Base-by-base conservation (phyloP, 2,888 invertebrate species). In the Oxytorus armatus region DNA sequence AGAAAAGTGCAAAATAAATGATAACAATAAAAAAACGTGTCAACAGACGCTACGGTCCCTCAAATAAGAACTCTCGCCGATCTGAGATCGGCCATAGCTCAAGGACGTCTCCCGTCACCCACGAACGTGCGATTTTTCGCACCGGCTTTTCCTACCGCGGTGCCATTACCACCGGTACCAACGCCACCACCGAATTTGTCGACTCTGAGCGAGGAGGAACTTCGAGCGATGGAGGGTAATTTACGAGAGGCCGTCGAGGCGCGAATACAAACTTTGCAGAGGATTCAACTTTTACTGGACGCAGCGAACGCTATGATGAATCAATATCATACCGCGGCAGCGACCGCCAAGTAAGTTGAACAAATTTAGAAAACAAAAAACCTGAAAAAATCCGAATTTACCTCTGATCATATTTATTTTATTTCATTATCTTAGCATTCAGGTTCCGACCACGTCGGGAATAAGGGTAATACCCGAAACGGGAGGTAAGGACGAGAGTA, bases 301-400 rank as follows among this genome's bases (percentile, higher is more conserved):
- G 98, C 98, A 49, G 98, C 98, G 1, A 96, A 97, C 79, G 93
- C 97, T 61, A 96, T 99, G 93, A 97, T 99, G 96, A 96, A 97
- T 88, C 98, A 99, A 91, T 99, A 99, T 92, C 95, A 96, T 78
- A 93, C 94, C 61, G 95, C 96, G 21, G 95, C 95, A 61, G 92
- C 95, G 59, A 86, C 93, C 90, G 90, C 90, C 79, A 86, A 90
- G 92, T 87, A 83, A 91, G 85, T 86, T 82, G 3, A 16, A 53
- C 53, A 42, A 74, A 53, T 70, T 77, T 14, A 2, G 14, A 16
- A 44, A 8, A 44, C 10, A 44, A 16, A 44, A 23, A 21, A 11
- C 10, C 16, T 2, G n/a, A 11, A 1, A 68, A n/a, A 8, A 49
- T 11, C 53, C 2, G 8, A 47, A 29, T 29, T 51, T 11, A n/a